phyloP scores from a whole-genome alignment of 2,113 vertebrate genomes.

The Macquaria australasica region DNA sequence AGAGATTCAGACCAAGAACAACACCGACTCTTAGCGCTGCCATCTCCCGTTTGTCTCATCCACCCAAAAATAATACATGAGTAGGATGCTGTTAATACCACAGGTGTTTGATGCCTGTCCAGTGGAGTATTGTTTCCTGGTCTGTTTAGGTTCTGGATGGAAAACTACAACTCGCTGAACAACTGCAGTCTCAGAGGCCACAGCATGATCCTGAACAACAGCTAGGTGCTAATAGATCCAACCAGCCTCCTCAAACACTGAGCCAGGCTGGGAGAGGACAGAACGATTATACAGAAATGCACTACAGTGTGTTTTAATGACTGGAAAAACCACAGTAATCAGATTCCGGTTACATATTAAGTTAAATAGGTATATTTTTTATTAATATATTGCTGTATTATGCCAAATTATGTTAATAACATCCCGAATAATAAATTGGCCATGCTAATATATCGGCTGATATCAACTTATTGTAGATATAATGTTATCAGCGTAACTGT shows the following conservation, averaged over 20 bases:
- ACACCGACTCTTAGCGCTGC: slow-evolving; percentile 25
- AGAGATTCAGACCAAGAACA: slow-evolving; percentile 71
- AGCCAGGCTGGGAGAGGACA: not conserved
- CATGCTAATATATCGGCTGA: no score
- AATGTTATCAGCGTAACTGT: no score
- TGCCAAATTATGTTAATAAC: not conserved
- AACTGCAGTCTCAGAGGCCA: slow-evolving; percentile 15
- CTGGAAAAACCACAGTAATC: not conserved
- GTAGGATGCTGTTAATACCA: slow-evolving; percentile 48
- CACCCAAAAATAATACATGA: slow-evolving; percentile 48
- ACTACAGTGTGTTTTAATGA: not conserved
- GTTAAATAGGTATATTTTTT: not conserved
- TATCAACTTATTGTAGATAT: no score
- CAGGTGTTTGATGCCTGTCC: slow-evolving; percentile 26
- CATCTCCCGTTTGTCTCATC: slow-evolving; percentile 38
- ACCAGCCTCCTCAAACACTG: slow-evolving; percentile 1
- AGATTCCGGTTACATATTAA: not conserved
- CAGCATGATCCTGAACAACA: slow-evolving; percentile 16
- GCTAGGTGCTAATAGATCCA: slow-evolving; percentile 35
- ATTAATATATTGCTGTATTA: not conserved
- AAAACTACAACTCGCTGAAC: slow-evolving; percentile 26
- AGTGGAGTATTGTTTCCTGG: slow-evolving; percentile 29
- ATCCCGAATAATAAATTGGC: no score
- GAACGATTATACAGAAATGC: not conserved
- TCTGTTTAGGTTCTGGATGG: slow-evolving; percentile 28